phyloP scores from a whole-genome alignment of 2,113 vertebrate genomes.

The Procavia capensis region DNA sequence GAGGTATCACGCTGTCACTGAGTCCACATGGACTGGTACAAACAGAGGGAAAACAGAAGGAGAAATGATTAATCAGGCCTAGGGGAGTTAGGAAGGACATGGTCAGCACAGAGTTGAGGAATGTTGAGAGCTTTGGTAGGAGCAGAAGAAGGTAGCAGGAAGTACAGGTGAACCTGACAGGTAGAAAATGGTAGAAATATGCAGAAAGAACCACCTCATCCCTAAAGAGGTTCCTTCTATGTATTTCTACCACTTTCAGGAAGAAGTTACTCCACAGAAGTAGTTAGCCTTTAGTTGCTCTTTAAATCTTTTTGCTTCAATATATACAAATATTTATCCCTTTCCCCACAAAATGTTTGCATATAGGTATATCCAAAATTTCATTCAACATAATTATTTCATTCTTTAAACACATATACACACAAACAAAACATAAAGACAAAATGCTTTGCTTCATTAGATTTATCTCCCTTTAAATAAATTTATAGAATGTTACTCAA shows the following conservation, averaged over 20 bases:
- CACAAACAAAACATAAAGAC: background rate
- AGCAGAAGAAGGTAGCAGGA: background rate
- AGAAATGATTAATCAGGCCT: background rate
- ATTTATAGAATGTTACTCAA: background rate
- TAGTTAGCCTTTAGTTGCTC: constrained; percentile 1
- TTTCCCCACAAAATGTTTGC: background rate
- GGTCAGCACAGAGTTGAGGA: background rate
- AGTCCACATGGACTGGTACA: background rate
- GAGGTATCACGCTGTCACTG: background rate
- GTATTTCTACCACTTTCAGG: background rate
- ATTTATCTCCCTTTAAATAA: constrained; percentile 22
- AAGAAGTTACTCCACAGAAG: background rate
- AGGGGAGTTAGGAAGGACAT: background rate
- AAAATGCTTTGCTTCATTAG: background rate
- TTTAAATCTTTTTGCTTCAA: background rate
- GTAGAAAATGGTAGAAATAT: background rate
- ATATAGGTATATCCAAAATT: background rate
- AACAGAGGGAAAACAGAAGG: background rate
- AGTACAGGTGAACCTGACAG: background rate
- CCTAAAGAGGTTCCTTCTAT: background rate
- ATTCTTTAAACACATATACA: background rate
- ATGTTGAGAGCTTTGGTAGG: background rate
- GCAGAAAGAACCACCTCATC: background rate
- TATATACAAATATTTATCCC: background rate
- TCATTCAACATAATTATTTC: background rate